A percentile compares a stretch with the other conserved stretches of the same genome.
Conservation (phyloP, 2,113 vertebrate genomes). For the Pedetes capensis region DNA sequence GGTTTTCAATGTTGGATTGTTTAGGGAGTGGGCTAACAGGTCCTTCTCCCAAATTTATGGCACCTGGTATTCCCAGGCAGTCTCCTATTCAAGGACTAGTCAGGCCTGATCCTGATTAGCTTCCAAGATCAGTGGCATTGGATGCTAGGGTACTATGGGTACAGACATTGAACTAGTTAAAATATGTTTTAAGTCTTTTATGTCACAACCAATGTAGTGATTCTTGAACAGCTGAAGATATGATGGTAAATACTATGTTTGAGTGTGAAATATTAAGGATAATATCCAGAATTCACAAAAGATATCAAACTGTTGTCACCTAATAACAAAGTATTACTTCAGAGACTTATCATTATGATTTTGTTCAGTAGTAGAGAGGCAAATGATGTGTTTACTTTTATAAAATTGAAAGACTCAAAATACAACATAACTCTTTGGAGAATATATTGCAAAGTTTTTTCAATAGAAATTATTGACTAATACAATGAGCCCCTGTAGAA, state of each 20-base stretch:
- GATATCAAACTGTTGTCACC: neutral
- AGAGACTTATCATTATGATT: neutral
- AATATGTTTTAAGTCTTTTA: neutral
- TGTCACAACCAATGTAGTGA: neutral
- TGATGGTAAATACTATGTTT: neutral
- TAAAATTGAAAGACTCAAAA: neutral
- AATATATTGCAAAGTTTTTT: neutral
- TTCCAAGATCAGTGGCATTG: too few species aligned
- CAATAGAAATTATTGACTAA: neutral
- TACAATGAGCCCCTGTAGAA: neutral
- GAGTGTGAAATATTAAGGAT: too few species aligned
- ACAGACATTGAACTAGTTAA: too few species aligned
- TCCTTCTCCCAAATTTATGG: too few species aligned
- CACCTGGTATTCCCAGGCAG: too few species aligned
- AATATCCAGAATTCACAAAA: neutral
- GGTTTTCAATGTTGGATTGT: too few species aligned
- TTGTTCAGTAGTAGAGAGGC: neutral
- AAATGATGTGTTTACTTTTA: neutral
- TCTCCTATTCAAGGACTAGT: too few species aligned
- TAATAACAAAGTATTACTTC: neutral
- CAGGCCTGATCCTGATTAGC: too few species aligned
- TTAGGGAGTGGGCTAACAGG: too few species aligned
- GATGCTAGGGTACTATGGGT: too few species aligned
- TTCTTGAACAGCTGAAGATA: neutral
- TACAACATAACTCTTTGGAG: neutral